Base-by-base conservation (phyloP, 2,113 vertebrate genomes). In the Odobenus rosmarus region DNA sequence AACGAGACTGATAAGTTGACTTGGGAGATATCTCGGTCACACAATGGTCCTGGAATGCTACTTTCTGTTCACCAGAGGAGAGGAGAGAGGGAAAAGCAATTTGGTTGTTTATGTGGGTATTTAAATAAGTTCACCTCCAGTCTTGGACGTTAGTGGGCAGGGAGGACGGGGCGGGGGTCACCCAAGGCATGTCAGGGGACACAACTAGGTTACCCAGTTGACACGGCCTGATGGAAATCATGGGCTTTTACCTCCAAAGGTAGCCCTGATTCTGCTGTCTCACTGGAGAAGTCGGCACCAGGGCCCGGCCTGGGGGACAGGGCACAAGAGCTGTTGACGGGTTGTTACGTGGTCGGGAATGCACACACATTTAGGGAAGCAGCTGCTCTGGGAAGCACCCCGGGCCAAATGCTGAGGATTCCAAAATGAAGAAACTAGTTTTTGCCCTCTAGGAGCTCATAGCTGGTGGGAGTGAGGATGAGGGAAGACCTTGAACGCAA, bases 1-100 rank as follows among this genome's bases (percentile, higher is more conserved):
- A 99, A 99, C 76, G 98, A 98, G 98, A 95, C 98, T 16, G 88
- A 96, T 96, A 98, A 98, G 98, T 98, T 98, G 98, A 98, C 98
- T 98, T 24, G 62, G 90, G 98, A 97, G 98, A 97, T 98, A 98
- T 95, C 97, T 91, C 1, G 0, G 98, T 97, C 97, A 77, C 4
- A 10, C 92, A 88, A 86, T 95, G 98, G 98, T 93, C 95, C 92
- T 93, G 98, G 98, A 97, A 98, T 97, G 97, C 96, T 9, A 8
- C 95, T 92, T 80, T 95, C 87, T 92, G 62, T 91, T 96, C 71
- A 49, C 84, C 94, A 71, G 62, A 72, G 31, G 0, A 4, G 90
- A 80, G 31, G 84, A 87, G 53, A 51, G 36, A 72, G 26, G 10
- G 90, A 94, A 82, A 85, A 94, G 31, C 88, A 96, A 95, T 93